phyloP scores from a whole-genome alignment of 2,888 invertebrate genomes.

The Melipona beecheii region DNA sequence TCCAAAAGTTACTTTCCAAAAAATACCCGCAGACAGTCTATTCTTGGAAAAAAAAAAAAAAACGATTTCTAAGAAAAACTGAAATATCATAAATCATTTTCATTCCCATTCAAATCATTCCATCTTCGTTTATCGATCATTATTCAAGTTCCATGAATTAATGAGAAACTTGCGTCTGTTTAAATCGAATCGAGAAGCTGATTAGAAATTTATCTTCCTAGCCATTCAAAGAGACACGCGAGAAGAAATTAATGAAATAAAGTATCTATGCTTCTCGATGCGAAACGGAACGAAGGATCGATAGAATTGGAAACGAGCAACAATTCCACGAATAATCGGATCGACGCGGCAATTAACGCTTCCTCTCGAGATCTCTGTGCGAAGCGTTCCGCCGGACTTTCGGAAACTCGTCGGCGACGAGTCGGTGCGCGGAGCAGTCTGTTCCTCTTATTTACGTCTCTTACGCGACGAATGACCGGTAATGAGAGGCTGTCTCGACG shows the following conservation, averaged over 20 bases:
- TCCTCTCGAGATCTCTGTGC: constrained; percentile 3
- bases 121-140: neutral
- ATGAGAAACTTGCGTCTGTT: neutral
- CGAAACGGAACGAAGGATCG: neutral
- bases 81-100: neutral
- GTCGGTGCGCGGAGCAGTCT: constrained; percentile 1
- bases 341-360: constrained; percentile 49
- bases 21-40: too few relatives aligned
- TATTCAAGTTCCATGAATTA: fast-evolving
- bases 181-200: neutral
- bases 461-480: constrained; percentile 41
- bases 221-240: too few relatives aligned
- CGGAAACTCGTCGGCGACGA: neutral
- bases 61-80: neutral
- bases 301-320: constrained; percentile 11
- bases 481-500: constrained; percentile 64
- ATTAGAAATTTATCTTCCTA: too few relatives aligned
- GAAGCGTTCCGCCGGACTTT: neutral
- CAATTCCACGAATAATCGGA: constrained; percentile 41
- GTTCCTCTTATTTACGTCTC: constrained; percentile 65
- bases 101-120: neutral
- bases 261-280: too few relatives aligned
- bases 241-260: too few relatives aligned
- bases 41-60: neutral
- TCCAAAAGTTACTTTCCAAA: too few relatives aligned